Conservation (phyloP, 2,113 vertebrate genomes). For the Halichoerus grypus region DNA sequence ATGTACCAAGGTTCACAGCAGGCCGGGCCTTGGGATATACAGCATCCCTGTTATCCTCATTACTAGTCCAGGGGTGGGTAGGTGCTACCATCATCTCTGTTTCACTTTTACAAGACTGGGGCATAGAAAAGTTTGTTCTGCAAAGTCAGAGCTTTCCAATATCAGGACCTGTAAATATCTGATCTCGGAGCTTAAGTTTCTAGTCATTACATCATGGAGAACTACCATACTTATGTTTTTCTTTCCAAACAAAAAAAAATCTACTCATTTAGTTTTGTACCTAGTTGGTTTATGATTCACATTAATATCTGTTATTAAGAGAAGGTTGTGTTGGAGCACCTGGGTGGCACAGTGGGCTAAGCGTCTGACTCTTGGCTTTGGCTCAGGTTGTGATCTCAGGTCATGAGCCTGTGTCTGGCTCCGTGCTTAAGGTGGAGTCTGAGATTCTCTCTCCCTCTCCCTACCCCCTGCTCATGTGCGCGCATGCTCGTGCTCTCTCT, state of each 20-base stretch:
- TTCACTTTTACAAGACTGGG: background rate
- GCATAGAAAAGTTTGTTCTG: background rate
- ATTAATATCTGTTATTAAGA: slow-evolving; percentile 59
- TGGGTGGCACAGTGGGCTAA: background rate
- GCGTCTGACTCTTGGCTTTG: background rate
- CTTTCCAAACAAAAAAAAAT: slow-evolving; percentile 39
- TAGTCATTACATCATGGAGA: background rate
- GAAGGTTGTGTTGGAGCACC: background rate
- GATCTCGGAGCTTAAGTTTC: background rate
- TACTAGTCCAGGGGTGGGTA: background rate
- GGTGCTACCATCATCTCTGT: background rate
- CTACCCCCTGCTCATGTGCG: background rate
- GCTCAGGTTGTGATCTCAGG: background rate
- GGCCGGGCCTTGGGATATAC: too few relatives aligned
- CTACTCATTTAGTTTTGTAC: slow-evolving; percentile 6
- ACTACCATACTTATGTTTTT: slow-evolving; percentile 25
- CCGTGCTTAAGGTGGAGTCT: background rate
- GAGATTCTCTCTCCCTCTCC: background rate
- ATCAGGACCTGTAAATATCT: background rate
- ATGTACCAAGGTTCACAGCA: background rate
- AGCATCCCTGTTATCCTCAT: background rate
- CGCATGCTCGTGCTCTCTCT: too few relatives aligned
- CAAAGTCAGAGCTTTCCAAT: background rate
- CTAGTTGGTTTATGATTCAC: slow-evolving; percentile 46
- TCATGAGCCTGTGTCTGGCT: background rate